Evolutionary conservation across 1,140 invertebrate species (phyloP), one percentile per base, ranked within the genome.

Genomic region (Oncopodura yosiiana): DNA sequence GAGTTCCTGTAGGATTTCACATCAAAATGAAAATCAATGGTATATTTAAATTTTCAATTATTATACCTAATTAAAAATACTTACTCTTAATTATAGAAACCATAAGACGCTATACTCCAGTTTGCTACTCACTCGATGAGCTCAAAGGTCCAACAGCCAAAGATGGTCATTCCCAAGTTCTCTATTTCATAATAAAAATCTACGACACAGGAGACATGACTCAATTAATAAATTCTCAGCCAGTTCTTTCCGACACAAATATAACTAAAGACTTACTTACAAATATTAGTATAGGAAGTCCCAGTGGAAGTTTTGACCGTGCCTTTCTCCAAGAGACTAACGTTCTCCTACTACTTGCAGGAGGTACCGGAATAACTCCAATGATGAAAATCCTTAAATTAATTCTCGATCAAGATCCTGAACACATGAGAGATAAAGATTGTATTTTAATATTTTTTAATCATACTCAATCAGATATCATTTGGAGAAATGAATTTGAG

Each of bases 1-100:
- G 55, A 5, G 55, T 57, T 45, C 55, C 55, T 5, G 26, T 57
- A 43, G 55, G 55, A 4, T 57, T 50, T 32, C 32, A 57, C 23
- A 14, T 57, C 6, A 50, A 51, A 29, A 19, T 57, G 3, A 49
- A 32, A 6, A 3, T 46, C 3, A 3, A 21, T 3, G 43, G n/a
- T n/a, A n/a, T n/a, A n/a, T n/a, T n/a, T n/a, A n/a, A n/a, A n/a
- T n/a, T n/a, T n/a, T n/a, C n/a, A n/a, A n/a, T n/a, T n/a, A n/a
- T n/a, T n/a, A n/a, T n/a, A n/a, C n/a, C n/a, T n/a, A n/a, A n/a
- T n/a, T n/a, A n/a, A n/a, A n/a, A n/a, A n/a, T n/a, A n/a, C n/a
- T n/a, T n/a, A n/a, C n/a, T 34, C 27, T 30, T n/a, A n/a, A n/a
- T n/a, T n/a, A n/a, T n/a, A n/a, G n/a, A n/a, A n/a, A n/a, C n/a